These are phyloP conservation scores for Petrolisthes manimaculis DNA, from an alignment of 2,888 invertebrate genomes.

Conservation along the genomic window DNA sequence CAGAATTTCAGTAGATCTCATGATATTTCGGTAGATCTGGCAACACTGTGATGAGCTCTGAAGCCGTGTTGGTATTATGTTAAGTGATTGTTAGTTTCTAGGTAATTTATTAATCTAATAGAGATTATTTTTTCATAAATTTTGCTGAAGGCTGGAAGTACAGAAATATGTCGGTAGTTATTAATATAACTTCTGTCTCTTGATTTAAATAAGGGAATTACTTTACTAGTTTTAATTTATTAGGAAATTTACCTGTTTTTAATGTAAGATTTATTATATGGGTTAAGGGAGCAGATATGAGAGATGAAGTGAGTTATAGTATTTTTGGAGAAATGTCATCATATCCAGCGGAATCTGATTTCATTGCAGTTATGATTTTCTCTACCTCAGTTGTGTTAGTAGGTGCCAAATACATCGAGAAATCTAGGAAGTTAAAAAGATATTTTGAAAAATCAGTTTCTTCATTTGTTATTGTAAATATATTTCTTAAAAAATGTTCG, in stretches of 20 bases:
- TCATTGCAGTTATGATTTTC: neutral
- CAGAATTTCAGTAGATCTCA: too few species aligned
- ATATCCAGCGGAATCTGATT: neutral
- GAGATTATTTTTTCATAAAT: neutral
- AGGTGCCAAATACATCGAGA: neutral
- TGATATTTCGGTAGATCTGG: too few species aligned
- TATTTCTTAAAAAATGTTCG: neutral
- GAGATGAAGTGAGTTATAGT: neutral
- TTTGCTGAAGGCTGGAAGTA: neutral
- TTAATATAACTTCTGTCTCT: neutral
- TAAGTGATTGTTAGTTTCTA: neutral
- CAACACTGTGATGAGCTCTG: neutral
- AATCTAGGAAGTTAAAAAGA: neutral
- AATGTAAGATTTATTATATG: too few species aligned
- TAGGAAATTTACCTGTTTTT: neutral
- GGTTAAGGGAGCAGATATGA: conserved; percentile 1
- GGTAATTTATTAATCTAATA: neutral
- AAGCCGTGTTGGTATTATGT: neutral
- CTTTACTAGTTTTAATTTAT: neutral
- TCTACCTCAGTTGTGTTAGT: neutral
- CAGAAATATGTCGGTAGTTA: neutral
- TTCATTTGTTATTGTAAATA: neutral
- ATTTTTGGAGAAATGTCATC: neutral
- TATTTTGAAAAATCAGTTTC: neutral
- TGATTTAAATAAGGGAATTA: neutral